Conservation (phyloP, 2,797 vertebrate species). For the Rhyacichthys aspro region DNA sequence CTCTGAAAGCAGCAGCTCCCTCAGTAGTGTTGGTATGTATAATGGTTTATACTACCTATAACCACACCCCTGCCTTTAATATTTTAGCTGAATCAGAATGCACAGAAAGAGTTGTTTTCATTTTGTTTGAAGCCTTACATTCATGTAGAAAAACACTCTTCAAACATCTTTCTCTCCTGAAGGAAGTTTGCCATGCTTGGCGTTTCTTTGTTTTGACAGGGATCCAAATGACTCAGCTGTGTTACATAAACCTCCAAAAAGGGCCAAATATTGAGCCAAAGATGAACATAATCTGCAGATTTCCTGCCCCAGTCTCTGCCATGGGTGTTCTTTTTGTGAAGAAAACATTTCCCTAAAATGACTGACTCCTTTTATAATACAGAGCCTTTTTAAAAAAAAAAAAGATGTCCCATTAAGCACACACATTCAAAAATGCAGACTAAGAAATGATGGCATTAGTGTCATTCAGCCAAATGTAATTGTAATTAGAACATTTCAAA, state of each 20-base stretch:
- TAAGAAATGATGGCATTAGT: slow-evolving; percentile 8
- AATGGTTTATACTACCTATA: background rate
- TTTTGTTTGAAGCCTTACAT: slow-evolving; percentile 14
- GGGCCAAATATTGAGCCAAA: slow-evolving; percentile 66
- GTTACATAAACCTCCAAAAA: slow-evolving; percentile 70
- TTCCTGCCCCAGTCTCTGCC: slow-evolving; percentile 43
- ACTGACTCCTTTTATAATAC: slow-evolving; percentile 24
- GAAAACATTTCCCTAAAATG: slow-evolving; percentile 35
- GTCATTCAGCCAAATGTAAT: slow-evolving; percentile 4
- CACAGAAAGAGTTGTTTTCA: background rate
- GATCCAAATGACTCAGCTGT: slow-evolving; percentile 77
- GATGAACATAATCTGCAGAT: slow-evolving; percentile 68
- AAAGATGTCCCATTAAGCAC: background rate
- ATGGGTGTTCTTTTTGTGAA: slow-evolving; percentile 36
- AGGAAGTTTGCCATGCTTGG: slow-evolving; percentile 48
- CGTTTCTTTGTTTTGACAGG: slow-evolving; percentile 62
- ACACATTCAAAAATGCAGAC: slow-evolving; percentile 3
- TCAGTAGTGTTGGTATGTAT: slow-evolving; percentile 96
- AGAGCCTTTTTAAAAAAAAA: slow-evolving; percentile 16
- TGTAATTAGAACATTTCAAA: slow-evolving; percentile 14
- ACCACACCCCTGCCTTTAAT: too few relatives aligned
- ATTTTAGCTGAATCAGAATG: too few relatives aligned
- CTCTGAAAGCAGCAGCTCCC: slow-evolving; percentile 98
- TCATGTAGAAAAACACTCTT: slow-evolving; percentile 16
- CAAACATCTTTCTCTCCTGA: slow-evolving; percentile 27